Evolutionary conservation across 2,888 invertebrate genomes (phyloP), one percentile per base, ranked within the genome.

Genomic region (Embidobia sp.): DNA sequence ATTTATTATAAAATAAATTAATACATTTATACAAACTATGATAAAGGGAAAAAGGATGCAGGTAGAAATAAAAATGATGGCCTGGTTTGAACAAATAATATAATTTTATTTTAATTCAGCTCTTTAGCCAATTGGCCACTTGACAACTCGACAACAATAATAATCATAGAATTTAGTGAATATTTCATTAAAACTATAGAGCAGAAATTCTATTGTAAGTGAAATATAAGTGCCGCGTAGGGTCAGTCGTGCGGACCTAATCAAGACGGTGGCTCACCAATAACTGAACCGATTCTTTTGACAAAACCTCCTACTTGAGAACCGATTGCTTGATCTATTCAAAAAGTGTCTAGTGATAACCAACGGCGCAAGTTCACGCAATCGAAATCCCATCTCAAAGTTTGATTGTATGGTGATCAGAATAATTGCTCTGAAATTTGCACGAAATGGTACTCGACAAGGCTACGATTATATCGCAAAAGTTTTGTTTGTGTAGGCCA

Each of bases 191-290:
- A 79, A 73, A 80, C 74, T 67, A 73, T 69, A 64, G 79, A 82
- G 80, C 76, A 81, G 79, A 74, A 81, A 27, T 11, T 80, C 78
- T 80, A 79, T 79, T 55, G 61, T 72, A 81, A 81, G 78, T 84
- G 81, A 79, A 86, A 84, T 80, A 85, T 84, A 81, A 84, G 84
- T 85, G 86, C 89, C 88, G 88, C 88, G 77, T 87, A 85, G 84
- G 84, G 83, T 88, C 88, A 89, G 88, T 89, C 88, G 86, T 88
- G 88, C 88, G 88, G 87, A 85, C 86, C 86, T 88, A 87, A 78
- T 74, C 82, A 84, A 80, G 69, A 83, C 53, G 77, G 81, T 83
- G 81, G 67, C 78, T 78, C 67, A 76, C 57, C 44, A 33, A 49
- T 51, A 76, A 80, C 63, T 73, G 49, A 70, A 64, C n/a, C 49